Conservation (phyloP, 1,140 invertebrate species). For the Apolygus lucorum region DNA sequence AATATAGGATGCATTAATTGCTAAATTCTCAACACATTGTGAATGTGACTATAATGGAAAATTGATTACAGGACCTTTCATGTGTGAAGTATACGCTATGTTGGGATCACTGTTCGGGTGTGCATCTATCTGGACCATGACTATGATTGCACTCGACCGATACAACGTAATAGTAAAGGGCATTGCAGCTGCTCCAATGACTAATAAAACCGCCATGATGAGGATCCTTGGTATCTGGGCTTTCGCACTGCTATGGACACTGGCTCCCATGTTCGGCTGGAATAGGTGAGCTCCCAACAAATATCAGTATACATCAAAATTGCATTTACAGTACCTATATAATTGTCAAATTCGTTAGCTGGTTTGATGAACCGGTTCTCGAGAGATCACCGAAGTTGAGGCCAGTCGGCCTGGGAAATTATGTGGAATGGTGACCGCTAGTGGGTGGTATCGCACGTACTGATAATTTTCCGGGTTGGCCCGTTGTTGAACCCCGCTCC, state of each 20-base stretch:
- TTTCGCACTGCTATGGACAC: conserved; percentile 55
- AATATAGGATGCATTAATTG: too few species aligned
- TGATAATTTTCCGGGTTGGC: too few species aligned
- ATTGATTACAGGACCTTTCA: conserved; percentile 51
- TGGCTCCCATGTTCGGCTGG: conserved; percentile 69
- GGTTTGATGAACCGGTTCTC: too few species aligned
- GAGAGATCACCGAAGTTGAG: too few species aligned
- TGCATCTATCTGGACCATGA: conserved; percentile 74
- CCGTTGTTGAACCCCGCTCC: too few species aligned
- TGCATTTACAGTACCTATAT: too few species aligned
- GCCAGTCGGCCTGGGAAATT: too few species aligned
- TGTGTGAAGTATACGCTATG: conserved; percentile 73
- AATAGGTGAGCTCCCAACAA: conserved; percentile 65
- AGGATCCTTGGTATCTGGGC: conserved; percentile 61
- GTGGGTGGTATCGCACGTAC: too few species aligned
- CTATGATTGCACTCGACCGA: conserved; percentile 68
- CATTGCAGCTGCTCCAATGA: conserved; percentile 59
- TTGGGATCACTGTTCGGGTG: conserved; percentile 70
- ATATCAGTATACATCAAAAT: too few species aligned
- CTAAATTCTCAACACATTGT: background rate
- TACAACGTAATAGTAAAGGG: conserved; percentile 82
- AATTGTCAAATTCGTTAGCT: too few species aligned
- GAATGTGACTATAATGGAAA: background rate
- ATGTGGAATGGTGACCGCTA: too few species aligned
- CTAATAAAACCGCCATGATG: conserved; percentile 55